Percentiles rank a stretch among this genome's conserved stretches.
Conservation (phyloP, 2,888 invertebrate species). For the Lithophane ornitopus region DNA sequence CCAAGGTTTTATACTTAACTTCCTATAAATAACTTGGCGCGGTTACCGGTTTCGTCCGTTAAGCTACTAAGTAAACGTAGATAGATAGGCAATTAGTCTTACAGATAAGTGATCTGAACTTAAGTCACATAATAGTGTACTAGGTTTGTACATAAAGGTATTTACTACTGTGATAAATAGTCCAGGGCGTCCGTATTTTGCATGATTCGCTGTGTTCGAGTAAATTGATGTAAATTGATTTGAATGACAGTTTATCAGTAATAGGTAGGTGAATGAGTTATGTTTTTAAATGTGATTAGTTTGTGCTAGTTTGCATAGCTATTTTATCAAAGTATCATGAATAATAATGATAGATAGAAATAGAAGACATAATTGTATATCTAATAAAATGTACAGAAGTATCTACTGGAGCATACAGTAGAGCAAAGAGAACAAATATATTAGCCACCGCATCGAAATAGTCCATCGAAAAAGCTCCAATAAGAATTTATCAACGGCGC, state of each 20-base stretch:
- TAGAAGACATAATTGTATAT: too few species aligned
- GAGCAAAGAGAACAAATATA: constrained; percentile 53
- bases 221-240: constrained; percentile 62
- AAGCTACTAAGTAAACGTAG: constrained; percentile 74
- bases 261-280: constrained; percentile 41
- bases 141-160: constrained; percentile 64
- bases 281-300: constrained; percentile 27
- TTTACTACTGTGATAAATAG: constrained; percentile 67
- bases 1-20: constrained; percentile 78
- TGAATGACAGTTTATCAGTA: constrained; percentile 53
- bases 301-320: constrained; percentile 27
- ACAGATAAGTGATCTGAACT: constrained; percentile 78
- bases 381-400: neutral
- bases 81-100: constrained; percentile 82
- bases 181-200: constrained; percentile 58
- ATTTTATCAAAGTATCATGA: constrained; percentile 18
- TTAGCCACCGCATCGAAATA: constrained; percentile 77
- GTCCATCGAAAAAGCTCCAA: constrained; percentile 81
- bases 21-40: constrained; percentile 74
- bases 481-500: constrained; percentile 86
- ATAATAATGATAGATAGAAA: neutral
- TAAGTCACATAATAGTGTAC: constrained; percentile 69
- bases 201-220: constrained; percentile 34
- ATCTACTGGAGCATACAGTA: constrained; percentile 19
- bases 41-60: constrained; percentile 76